Evolutionary conservation across 2,113 vertebrate genomes (phyloP).

Genomic region (Xyliphius kryptos): DNA sequence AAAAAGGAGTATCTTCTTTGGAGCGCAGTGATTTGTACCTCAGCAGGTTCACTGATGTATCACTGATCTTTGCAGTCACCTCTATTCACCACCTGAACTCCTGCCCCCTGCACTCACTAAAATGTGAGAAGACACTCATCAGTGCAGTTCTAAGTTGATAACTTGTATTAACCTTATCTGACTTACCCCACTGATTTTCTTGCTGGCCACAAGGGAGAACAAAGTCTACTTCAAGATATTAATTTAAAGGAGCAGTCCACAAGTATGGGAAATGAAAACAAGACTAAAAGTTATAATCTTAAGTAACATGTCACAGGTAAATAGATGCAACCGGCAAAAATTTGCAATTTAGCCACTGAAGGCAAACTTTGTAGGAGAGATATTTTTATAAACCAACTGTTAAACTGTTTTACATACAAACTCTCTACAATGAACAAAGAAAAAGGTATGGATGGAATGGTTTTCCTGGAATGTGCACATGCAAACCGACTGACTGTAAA

Average conservation of each 20-base stretch:
- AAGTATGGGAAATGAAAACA: background rate
- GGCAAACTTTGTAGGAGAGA: no score
- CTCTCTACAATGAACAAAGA: no score
- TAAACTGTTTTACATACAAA: no score
- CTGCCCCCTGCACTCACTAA: slow-evolving; percentile 10
- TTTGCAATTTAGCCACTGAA: no score
- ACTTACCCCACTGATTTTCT: background rate
- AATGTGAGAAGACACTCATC: slow-evolving; percentile 27
- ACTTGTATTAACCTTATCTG: background rate
- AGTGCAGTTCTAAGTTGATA: slow-evolving; percentile 1
- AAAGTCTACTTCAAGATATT: no score
- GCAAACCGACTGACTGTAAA: slow-evolving; percentile 7
- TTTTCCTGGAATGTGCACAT: background rate
- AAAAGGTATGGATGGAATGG: background rate
- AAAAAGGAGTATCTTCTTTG: background rate
- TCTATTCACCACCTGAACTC: slow-evolving; percentile 17
- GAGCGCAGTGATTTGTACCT: slow-evolving; percentile 6
- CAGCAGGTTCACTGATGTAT: slow-evolving; percentile 10
- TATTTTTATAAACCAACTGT: no score
- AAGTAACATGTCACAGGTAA: no score
- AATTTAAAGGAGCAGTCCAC: background rate
- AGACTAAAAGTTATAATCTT: no score
- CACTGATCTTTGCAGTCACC: background rate
- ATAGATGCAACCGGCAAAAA: no score
- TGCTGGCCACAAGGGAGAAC: background rate